These are phyloP conservation scores for Tuberolachnus salignus DNA, from an alignment of 2,888 invertebrate species.

Conservation along the genomic window DNA sequence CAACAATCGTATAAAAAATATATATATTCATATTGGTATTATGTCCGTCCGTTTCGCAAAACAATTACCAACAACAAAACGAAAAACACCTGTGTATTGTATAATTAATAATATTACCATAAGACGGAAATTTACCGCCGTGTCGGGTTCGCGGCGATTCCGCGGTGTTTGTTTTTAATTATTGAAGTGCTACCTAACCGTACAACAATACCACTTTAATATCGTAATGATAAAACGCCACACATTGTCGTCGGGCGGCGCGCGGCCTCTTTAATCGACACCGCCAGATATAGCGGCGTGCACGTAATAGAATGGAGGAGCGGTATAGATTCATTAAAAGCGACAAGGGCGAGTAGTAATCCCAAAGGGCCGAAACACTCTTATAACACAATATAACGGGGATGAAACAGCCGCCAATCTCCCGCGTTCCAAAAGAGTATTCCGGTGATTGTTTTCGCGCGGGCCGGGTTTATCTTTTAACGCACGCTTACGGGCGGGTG, in stretches of 20 bases:
- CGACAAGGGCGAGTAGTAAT: conserved; percentile 42
- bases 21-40: no score
- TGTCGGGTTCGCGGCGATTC: no score
- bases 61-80: no score
- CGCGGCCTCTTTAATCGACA: conserved; percentile 49
- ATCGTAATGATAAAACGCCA: background rate
- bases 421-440: conserved; percentile 9
- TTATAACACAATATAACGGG: conserved; percentile 33
- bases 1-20: no score
- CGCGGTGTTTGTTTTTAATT: background rate
- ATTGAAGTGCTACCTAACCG: background rate
- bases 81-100: no score
- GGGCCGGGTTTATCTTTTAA: conserved; percentile 27
- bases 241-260: background rate
- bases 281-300: background rate
- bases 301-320: no score
- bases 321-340: conserved; percentile 46
- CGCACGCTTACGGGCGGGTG: background rate
- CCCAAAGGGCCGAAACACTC: conserved; percentile 52
- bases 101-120: no score
- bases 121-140: no score
- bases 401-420: conserved; percentile 40
- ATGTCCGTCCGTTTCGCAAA: no score
- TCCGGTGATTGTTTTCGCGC: conserved; percentile 43
- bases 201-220: background rate